Evolutionary conservation across 2,113 vertebrate genomes (phyloP).

Genomic region (Plecturocebus donacophilus): DNA sequence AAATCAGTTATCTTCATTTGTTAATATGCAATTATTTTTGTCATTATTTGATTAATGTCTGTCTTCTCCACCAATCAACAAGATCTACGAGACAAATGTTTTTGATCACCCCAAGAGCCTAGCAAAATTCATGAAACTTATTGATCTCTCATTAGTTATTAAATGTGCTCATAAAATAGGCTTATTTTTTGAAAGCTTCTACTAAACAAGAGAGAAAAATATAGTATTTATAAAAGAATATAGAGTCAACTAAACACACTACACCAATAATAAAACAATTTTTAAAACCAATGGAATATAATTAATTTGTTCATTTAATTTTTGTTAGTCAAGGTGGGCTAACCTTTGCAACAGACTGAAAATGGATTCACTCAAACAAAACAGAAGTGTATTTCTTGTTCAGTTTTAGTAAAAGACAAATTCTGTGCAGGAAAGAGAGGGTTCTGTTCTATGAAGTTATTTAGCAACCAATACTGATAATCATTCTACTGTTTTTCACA

Average conservation of each 20-base stretch:
- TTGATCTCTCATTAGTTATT: neutral
- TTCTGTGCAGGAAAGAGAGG: neutral
- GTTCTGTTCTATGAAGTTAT: neutral
- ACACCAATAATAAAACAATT: neutral
- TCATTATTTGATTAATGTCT: neutral
- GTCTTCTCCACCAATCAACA: neutral
- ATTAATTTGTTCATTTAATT: neutral
- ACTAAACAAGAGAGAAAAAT: neutral
- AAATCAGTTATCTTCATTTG: neutral
- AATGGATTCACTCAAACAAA: neutral
- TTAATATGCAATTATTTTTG: neutral
- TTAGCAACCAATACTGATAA: neutral
- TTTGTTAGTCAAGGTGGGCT: neutral
- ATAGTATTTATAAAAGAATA: neutral
- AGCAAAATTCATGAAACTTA: neutral
- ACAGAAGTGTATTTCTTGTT: neutral
- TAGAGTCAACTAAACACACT: neutral
- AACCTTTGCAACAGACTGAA: neutral
- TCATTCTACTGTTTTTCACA: neutral
- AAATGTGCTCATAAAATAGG: neutral
- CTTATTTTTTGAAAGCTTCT: neutral
- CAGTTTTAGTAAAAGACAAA: neutral
- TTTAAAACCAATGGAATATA: neutral
- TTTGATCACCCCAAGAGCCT: neutral
- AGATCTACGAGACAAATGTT: neutral